Base-by-base conservation (phyloP, 2,888 invertebrate genomes). In the Blastobasis lacticolella region DNA sequence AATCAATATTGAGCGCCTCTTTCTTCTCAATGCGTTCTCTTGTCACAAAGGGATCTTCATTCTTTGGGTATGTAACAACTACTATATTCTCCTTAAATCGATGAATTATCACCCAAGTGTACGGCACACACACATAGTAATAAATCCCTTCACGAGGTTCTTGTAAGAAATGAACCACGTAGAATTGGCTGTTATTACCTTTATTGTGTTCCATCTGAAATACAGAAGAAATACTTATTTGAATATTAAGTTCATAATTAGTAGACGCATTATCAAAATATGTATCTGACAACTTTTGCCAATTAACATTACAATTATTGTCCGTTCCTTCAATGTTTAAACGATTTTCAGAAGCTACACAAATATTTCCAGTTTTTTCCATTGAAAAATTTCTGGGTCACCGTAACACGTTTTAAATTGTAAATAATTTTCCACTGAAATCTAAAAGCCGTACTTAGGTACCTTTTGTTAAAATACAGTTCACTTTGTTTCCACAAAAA, bases 21-120 rank as follows among this genome's bases (percentile, higher is more conserved):
- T 40, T 40, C 8, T 40, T 40, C 40, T 6, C 8, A 40, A 40
- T 8, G 8, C 40, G 46, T 46, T 46, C 46, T 46, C 46, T 46
- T 36, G 46, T 46, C 36, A 46, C 46, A 36, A 9, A 10, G 46
- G 46, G 46, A 46, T 23, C 46, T 46, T 46, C 46, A 36, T 46
- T 46, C 36, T 46, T 46, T 46, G 46, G 46, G 46, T 46, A 46
- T 46, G 37, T 36, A 46, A 46, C 46, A 46, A 46, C 36, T 46
- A 46, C 6, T 46, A 46, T 46, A 10, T 46, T 46, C 6, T 46
- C 46, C 6, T 6, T 9, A 46, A n/a, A n/a, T n/a, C n/a, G n/a
- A n/a, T n/a, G n/a, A n/a, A n/a, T n/a, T n/a, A n/a, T n/a, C n/a
- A n/a, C n/a, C n/a, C n/a, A n/a, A n/a, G n/a, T n/a, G n/a, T n/a